Evolutionary conservation across 2,888 invertebrate genomes (phyloP), one percentile per base, ranked within the genome.

Genomic region (Cheilosia variabilis): DNA sequence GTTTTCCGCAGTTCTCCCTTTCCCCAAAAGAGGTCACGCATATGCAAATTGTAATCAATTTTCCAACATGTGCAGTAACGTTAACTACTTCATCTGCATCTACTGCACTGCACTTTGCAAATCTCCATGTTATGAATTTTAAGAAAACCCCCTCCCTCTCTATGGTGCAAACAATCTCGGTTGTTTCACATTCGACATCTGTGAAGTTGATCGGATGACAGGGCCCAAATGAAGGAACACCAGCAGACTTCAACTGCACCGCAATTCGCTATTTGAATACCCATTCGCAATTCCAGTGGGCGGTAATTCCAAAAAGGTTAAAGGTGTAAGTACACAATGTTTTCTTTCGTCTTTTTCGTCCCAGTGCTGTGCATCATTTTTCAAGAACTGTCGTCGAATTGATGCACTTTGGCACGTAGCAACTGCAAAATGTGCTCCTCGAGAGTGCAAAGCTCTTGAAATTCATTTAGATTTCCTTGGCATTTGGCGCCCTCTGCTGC

Each of bases 371-470:
- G 57, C 22, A 52, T 34, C 27, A 63, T 41, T 24, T 34, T 47
- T 3, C 47, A 15, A 45, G 45, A 68, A 73, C 24, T 37, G 13
- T 0, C 13, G 47, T 22, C 13, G 31, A 73, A 84, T 58, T 73
- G 83, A 62, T 84, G 83, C 79, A 79, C 83, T 84, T 69, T 31
- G 58, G 73, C 83, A 84, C 83, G 83, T 79, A 79, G 52, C 68
- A 65, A 79, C 83, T 84, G 83, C 83, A 84, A 79, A 83, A 79
- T 83, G 68, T 75, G 73, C 73, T 75, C 79, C 69, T 73, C 52
- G 52, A 79, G 69, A 69, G 63, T 58, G 57, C 79, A 75, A 43
- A 53, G 71, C 75, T 66, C 53, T 77, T 65, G 58, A 73, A 73
- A 73, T 73, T 79, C 79, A 79, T 83, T 83, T 83, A 52, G 73